These are phyloP conservation scores for Brachyptera risi DNA, from an alignment of 2,888 invertebrate genomes.

Conservation along the genomic window DNA sequence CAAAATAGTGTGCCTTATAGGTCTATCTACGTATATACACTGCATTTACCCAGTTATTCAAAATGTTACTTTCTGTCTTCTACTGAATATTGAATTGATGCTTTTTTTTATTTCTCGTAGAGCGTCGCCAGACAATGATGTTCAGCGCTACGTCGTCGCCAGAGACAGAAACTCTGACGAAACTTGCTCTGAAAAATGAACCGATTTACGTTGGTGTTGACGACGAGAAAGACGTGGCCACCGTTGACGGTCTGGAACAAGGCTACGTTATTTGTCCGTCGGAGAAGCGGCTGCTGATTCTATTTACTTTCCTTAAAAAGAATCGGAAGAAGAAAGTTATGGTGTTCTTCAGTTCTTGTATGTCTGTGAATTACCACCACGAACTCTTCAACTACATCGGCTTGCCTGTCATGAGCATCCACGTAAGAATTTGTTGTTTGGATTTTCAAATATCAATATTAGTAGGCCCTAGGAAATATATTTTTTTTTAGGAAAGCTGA, in stretches of 20 bases:
- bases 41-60: too few species aligned
- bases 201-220: conserved; percentile 94
- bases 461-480: too few species aligned
- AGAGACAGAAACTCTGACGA: conserved; percentile 84
- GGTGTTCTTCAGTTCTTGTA: conserved; percentile 97
- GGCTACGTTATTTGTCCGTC: conserved; percentile 94
- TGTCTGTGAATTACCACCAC: conserved; percentile 94
- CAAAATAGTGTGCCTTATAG: too few species aligned
- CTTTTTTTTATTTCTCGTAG: too few species aligned
- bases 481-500: too few species aligned
- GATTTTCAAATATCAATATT: too few species aligned
- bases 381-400: conserved; percentile 97
- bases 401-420: conserved; percentile 91
- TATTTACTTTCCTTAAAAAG: conserved; percentile 97
- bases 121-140: conserved; percentile 92
- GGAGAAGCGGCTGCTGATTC: conserved; percentile 87
- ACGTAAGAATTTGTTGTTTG: conserved; percentile 63
- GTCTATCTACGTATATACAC: too few species aligned
- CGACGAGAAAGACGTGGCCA: conserved; percentile 76
- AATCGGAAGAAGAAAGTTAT: conserved; percentile 93
- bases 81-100: neutral
- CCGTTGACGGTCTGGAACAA: conserved; percentile 77
- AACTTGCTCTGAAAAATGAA: conserved; percentile 87
- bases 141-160: conserved; percentile 96
- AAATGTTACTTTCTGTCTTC: conserved; percentile 19